These are phyloP conservation scores for Watsonalla binaria DNA, from an alignment of 2,888 invertebrate species.

Conservation along the genomic window DNA sequence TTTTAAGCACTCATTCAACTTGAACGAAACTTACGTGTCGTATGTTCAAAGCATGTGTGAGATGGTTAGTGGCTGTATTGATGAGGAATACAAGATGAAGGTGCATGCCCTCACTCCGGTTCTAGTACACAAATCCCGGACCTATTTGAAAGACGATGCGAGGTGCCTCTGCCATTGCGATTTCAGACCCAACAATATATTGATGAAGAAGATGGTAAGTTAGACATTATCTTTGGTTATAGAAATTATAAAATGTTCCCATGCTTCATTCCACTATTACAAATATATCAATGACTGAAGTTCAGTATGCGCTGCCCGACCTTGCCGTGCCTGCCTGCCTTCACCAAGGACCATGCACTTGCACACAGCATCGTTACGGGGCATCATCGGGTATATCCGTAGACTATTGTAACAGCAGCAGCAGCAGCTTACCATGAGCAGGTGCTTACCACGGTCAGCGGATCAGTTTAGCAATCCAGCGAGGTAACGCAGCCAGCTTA, in stretches of 20 bases:
- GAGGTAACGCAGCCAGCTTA: too few species aligned
- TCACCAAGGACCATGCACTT: too few species aligned
- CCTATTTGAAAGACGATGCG: conserved; percentile 19
- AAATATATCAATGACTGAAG: too few species aligned
- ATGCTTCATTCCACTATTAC: not conserved
- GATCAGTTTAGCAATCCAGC: too few species aligned
- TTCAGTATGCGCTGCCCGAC: too few species aligned
- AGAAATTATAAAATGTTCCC: not conserved
- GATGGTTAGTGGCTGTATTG: conserved; percentile 19
- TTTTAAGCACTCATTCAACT: conserved; percentile 17
- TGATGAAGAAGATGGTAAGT: not conserved
- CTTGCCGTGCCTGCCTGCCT: too few species aligned
- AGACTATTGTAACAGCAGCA: too few species aligned
- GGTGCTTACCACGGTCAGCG: too few species aligned
- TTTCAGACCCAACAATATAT: not conserved
- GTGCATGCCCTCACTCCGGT: conserved; percentile 17
- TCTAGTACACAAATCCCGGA: conserved; percentile 19
- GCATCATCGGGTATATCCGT: too few species aligned
- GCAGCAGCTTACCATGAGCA: too few species aligned
- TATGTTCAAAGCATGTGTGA: conserved; percentile 22
- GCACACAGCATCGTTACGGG: too few species aligned
- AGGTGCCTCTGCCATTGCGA: not conserved
- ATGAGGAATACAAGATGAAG: conserved; percentile 19
- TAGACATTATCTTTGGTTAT: too few species aligned
- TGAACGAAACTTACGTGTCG: conserved; percentile 18